Base-by-base conservation (phyloP, 2,113 vertebrate genomes). In the Pluvialis apricaria region DNA sequence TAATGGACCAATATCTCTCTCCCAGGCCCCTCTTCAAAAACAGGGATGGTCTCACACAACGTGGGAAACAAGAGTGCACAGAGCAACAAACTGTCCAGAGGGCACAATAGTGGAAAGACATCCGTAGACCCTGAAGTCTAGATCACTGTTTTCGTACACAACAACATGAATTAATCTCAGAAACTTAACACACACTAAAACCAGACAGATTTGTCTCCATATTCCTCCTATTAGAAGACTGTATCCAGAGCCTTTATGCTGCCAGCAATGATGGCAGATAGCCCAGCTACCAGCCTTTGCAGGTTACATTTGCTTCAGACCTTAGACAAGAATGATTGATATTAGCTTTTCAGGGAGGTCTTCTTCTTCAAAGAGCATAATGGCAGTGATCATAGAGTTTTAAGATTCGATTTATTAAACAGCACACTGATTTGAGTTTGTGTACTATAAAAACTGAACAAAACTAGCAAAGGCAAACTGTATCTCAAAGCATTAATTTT, bases 211-310 rank as follows among this genome's bases (percentile, higher is more conserved):
- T 96, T 91, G 21, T 90, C 84, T 90, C 85, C 82, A 88, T 90
- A 80, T 77, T 95, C 68, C 75, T 78, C 29, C 45, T 70, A 96
- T 91, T 94, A 96, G 65, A 89, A 80, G 49, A 36, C 69, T 87
- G 86, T 64, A 92, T 92, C 81, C 36, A 2, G 73, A 94, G 86
- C 31, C 73, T 79, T 89, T 26, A 73, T 34, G 88, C 88, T 96
- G 94, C 95, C 95, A 97, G 92, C 86, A 91, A 85, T 45, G 92
- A 96, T 95, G 95, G 94, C 92, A 96, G 86, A 94, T 93, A 96
- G 95, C 96, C 95, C 96, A 97, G 92, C 73, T 92, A 93, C 92
- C 94, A 96, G 92, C 66, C 94, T 94, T 96, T 94, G 69, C 88
- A 97, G 92, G 96, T 96, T 97, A 92, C 83, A 94, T 89, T 95